Evolutionary conservation across 2,797 vertebrate species (phyloP), one percentile per base, ranked within the genome.

Genomic region (Simalia tracyae): DNA sequence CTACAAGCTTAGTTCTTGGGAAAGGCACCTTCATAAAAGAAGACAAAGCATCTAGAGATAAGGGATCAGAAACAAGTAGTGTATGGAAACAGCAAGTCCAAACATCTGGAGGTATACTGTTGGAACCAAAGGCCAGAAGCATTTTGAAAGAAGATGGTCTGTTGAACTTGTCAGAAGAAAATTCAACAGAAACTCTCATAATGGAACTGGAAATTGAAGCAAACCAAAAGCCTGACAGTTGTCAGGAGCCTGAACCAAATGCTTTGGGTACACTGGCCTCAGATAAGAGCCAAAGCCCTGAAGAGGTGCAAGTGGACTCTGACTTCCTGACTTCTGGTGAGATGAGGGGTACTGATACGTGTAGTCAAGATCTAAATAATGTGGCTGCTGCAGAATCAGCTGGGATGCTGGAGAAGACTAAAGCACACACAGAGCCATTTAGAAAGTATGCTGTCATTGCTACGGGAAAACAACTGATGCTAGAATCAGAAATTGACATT

Each of bases 341-440:
- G 54, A 3, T 0, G 2, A 8, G 17, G 31, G 86, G 72, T 68
- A 5, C 2, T 59, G 63, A 90, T 28, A 68, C 17, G 0, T 11
- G 28, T 24, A 76, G 28, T 59, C 59, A 87, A 88, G 94, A 93
- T 93, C 88, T 95, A 87, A 56, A 22, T 91, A 26, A 46, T 94
- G 89, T 91, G 26, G 54, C 60, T 87, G 94, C 93, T 76, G 36
- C 89, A 76, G 96, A 96, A 64, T 87, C 95, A n/a, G 88, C 91
- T 17, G 86, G 93, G 59, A 84, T 90, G 89, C 11, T 87, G 91
- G 95, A 95, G 4, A 86, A 94, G 46, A 17, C n/a, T 84, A 54
- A 88, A 88, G 12, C 28, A 36, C 7, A 12, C 91, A 2, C 24
- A 54, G 89, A 0, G 28, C 91, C 93, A 1, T 1, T 72, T 31